Evolutionary conservation across 2,888 invertebrate species (phyloP), one percentile per base, ranked within the genome.

Genomic region (Magallana nippona): DNA sequence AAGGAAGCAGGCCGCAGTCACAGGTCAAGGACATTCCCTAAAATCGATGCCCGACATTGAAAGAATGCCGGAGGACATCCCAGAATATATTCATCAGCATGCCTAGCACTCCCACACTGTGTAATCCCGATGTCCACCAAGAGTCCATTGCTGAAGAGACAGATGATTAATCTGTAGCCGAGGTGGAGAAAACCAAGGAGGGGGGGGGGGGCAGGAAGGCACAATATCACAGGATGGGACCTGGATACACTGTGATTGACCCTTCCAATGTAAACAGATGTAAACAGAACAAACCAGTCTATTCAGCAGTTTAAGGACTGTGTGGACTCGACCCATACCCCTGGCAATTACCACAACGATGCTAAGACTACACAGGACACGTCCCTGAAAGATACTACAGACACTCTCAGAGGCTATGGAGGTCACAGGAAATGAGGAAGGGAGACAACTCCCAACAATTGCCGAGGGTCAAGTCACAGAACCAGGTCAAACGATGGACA

Each of bases 171-270:
- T 55, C 19, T 27, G 79, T 81, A 60, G 79, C 55, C 22, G 82
- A 71, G 27, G 62, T 15, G 22, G 62, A 62, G 56, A 62, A 60
- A 57, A 56, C 27, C 19, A 55, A 60, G 84, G n/a, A n/a, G n/a
- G n/a, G 57, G 77, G 55, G 17, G 60, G 55, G 32, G 32, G 11
- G 17, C 10, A 77, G n/a, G 22, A 22, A 17, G 27, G 83, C 55
- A 8, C 44, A 79, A 15, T 91, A 91, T 78, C 89, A 91, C 77
- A 89, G 90, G 83, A 86, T 91, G n/a, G 93, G 92, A 27, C 93
- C 93, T 2, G 93, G 92, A 5, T 92, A 89, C 84, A 92, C 91
- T 87, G 91, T 92, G 22, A 84, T 93, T 32, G 88, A 90, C 62
- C 89, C 87, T 1, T 86, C 87, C 10, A 82, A 85, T 15, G 58